Conservation (phyloP, 2,113 vertebrate species). For the Erythrocercus mccallii region DNA sequence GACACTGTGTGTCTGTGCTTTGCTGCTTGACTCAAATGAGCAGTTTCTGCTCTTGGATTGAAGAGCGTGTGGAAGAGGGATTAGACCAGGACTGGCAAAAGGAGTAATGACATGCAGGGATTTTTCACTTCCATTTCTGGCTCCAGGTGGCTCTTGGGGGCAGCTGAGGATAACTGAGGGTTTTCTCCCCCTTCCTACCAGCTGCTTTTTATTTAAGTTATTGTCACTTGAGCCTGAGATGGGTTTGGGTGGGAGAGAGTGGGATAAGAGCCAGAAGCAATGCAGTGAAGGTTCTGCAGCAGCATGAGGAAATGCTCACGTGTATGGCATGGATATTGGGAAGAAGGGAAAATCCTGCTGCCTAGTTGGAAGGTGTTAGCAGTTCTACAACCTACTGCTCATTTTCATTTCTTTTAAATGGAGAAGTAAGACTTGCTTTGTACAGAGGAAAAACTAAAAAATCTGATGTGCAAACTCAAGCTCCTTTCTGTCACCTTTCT, state of each 20-base stretch:
- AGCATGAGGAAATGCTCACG: background rate
- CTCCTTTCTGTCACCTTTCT: background rate
- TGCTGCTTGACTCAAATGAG: background rate
- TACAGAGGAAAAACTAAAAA: background rate
- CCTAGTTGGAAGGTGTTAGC: background rate
- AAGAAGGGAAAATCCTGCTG: background rate
- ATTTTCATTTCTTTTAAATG: background rate
- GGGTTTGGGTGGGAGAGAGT: background rate
- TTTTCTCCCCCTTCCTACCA: fast-evolving
- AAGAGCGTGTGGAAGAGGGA: background rate
- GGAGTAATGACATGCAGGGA: background rate
- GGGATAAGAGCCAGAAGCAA: background rate
- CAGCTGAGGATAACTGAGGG: background rate
- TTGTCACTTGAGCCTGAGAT: background rate
- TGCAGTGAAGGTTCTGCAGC: background rate
- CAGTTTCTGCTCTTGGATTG: too few relatives aligned
- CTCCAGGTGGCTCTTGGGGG: background rate
- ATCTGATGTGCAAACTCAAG: background rate
- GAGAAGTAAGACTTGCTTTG: background rate
- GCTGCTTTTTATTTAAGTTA: background rate
- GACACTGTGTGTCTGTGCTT: slow-evolving; percentile 1
- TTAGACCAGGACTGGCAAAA: background rate
- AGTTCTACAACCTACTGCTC: background rate
- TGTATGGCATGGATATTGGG: fast-evolving
- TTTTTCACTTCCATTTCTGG: background rate